A percentile compares a stretch with the other conserved stretches of the same genome.
Evolutionary conservation across 2,113 vertebrate species (phyloP).

Genomic region (Casuarius casuarius): DNA sequence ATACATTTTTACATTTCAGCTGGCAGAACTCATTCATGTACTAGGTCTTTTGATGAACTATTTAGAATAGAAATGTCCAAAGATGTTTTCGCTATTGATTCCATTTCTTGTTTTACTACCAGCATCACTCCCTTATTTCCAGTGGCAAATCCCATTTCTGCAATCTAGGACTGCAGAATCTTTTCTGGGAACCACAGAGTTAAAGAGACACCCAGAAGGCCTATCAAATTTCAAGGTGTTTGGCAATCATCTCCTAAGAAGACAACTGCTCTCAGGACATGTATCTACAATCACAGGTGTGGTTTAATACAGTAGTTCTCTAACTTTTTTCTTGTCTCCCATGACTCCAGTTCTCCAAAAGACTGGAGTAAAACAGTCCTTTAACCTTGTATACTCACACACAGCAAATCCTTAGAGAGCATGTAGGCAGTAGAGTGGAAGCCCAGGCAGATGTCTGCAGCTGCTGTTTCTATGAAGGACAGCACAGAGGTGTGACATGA

Average conservation of each 20-base stretch:
- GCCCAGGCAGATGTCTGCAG: neutral
- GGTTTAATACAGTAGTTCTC: neutral
- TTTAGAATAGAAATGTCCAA: neutral
- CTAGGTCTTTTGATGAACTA: neutral
- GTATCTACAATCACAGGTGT: neutral
- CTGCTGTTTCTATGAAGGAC: neutral
- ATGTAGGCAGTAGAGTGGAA: neutral
- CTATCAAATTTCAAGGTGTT: constrained; percentile 11
- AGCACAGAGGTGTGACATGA: neutral
- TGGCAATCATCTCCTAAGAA: neutral
- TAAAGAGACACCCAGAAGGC: neutral
- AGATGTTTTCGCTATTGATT: neutral
- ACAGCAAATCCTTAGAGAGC: neutral
- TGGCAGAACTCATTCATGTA: neutral
- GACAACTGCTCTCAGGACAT: neutral
- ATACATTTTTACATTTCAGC: neutral
- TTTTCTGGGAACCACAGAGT: constrained; percentile 4
- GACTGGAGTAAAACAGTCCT: neutral
- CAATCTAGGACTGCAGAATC: constrained; percentile 7
- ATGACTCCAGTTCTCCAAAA: neutral
- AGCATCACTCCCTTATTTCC: neutral
- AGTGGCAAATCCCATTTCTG: constrained; percentile 44
- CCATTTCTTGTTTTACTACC: constrained; percentile 48
- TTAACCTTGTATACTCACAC: neutral
- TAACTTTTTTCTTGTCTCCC: neutral